Base-by-base conservation (phyloP, 2,797 vertebrate species). In the Sorex maritimensis region DNA sequence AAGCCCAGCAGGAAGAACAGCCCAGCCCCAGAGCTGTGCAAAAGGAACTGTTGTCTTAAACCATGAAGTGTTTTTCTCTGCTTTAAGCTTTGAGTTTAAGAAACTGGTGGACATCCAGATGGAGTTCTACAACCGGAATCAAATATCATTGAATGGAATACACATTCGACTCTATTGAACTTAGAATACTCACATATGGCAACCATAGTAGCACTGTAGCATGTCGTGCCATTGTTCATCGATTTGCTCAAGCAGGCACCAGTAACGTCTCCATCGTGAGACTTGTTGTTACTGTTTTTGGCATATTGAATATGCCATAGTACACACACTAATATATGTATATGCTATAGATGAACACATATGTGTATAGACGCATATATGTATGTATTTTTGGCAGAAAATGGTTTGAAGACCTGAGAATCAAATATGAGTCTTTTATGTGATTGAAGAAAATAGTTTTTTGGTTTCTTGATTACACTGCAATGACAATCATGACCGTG, bases 61-160 rank as follows among this genome's bases (percentile, higher is more conserved):
- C 72, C 41, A 61, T 74, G 21, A 61, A 67, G 5, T 85, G 87
- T 81, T 86, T 92, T 88, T 88, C 78, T 94, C 93, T 28, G 69
- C 38, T 49, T 81, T 82, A 75, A 69, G 88, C 46, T 87, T 90
- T 79, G 75, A 80, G 38, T 91, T 86, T 90, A 78, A 95, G 79
- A 46, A 93, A 85, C 85, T 74, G n/a, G 58, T 46, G 26, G 61
- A 41, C 44, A 72, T 91, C 26, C 58, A 63, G 87, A n/a, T 68
- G 44, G 46, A 89, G 75, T 24, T 71, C 17, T 84, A 63, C 15
- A 81, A 41, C 41, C 88, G 82, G 46, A 84, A 78, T 63, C 84
- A 26, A 75, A 46, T 86, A 68, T 81, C 28, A 74, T 21, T 41
- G 8, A 72, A 9, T 41, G n/a, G n/a, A 71, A 72, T 55, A 21